Evolutionary conservation across 2,888 invertebrate genomes (phyloP), one percentile per base, ranked within the genome.

Genomic region (Falcaria lacertinaria): DNA sequence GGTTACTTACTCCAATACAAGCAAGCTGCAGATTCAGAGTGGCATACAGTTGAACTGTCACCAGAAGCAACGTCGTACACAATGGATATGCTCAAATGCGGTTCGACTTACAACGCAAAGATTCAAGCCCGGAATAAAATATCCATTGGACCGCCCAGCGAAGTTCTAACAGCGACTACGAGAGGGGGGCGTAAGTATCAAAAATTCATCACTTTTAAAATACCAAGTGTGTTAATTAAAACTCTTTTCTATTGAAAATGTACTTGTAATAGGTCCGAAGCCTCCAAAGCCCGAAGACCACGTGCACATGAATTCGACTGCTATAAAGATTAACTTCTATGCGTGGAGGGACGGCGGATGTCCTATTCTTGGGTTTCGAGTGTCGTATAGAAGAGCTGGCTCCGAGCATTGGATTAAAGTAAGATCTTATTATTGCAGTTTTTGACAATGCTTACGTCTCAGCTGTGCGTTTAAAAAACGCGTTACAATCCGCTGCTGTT

Each of bases 321-420:
- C 94, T 0, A 93, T 94, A 14, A 91, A 93, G 40, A 89, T 96
- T 14, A 94, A 95, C 66, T 89, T 96, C 50, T 91, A 93, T 41
- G 92, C 94, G 5, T 96, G 96, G 96, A 92, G 94, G 15, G 94
- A 94, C 60, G 94, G 94, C 0, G 95, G 95, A 33, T 97, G 96
- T 70, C 93, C 95, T 0, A 93, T 96, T 57, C 90, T 92, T 0
- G 93, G 94, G 47, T 95, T 94, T 67, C 90, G 92, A 6, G 91
- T 94, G 16, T 94, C 95, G 47, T 93, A 93, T 63, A 89, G 92
- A 35, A 87, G 90, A 50, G 83, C 91, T 39, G 91, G 64, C 72
- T 92, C 85, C 13, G 85, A 80, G 54, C 89, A 79, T 65, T 89
- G 80, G 89, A 90, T 87, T 38, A 87, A 88, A 70, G 89, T 88